These are phyloP conservation scores for Frankliniella intonsa DNA, from an alignment of 2,888 invertebrate genomes.

Conservation along the genomic window DNA sequence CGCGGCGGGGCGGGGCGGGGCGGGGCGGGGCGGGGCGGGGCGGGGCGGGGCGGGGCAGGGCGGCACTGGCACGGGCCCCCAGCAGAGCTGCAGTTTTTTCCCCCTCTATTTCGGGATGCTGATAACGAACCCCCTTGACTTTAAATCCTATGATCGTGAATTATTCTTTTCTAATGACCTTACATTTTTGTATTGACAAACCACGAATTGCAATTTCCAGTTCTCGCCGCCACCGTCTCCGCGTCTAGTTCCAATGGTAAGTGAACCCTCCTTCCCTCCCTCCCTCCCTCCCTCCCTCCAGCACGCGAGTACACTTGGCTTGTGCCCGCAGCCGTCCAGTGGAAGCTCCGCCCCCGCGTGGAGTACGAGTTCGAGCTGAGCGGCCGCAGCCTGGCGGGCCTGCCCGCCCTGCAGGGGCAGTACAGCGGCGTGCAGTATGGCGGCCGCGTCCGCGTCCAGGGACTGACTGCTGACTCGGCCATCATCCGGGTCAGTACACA, in stretches of 20 bases:
- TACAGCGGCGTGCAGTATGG: conserved; percentile 44
- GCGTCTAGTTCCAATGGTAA: not conserved
- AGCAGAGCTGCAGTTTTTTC: no score
- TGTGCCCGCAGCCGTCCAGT: not conserved
- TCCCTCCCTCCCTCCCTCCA: no score
- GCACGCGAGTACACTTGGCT: not conserved
- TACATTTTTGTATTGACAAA: not conserved
- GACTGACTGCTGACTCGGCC: conserved; percentile 31
- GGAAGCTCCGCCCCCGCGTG: conserved; percentile 12
- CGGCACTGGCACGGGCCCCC: no score
- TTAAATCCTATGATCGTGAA: no score
- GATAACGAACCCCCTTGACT: no score
- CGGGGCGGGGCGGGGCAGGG: not conserved
- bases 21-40: not conserved
- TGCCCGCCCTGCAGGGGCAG: conserved; percentile 42
- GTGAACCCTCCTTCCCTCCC: not conserved
- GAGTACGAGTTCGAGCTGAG: conserved; percentile 45
- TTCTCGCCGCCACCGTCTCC: not conserved
- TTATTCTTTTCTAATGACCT: no score
- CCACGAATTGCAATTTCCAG: not conserved
- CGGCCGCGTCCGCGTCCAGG: conserved; percentile 35
- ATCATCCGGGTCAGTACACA: conserved; percentile 34
- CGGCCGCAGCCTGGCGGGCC: conserved; percentile 43
- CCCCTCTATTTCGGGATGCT: no score
- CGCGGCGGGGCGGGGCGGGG: not conserved